These are phyloP conservation scores for Sphaerophoria taeniata DNA, from an alignment of 2,888 invertebrate genomes.

Conservation along the genomic window DNA sequence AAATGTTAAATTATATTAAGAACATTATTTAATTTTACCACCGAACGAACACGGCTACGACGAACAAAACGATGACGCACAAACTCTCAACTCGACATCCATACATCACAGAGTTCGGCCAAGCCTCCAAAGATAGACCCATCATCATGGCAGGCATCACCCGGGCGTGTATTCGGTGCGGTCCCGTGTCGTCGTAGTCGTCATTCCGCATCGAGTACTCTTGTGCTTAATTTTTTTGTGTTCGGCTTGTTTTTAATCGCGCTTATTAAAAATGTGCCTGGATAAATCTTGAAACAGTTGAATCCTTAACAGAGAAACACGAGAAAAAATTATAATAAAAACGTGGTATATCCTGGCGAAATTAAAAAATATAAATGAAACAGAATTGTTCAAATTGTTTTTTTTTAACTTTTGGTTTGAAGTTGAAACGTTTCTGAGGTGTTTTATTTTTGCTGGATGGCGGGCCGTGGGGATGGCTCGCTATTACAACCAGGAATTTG, in stretches of 20 bases:
- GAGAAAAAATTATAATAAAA: constrained; percentile 29
- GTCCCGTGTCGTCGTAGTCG: too few species aligned
- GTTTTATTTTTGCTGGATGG: not conserved
- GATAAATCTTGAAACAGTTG: constrained; percentile 63
- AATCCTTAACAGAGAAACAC: constrained; percentile 11
- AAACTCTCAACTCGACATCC: constrained; percentile 6
- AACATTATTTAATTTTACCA: constrained; percentile 72
- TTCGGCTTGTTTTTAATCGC: constrained; percentile 41
- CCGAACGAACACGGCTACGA: not conserved
- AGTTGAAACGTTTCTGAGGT: not conserved
- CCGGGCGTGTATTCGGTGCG: too few species aligned
- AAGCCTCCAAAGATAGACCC: constrained; percentile 58
- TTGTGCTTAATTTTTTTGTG: constrained; percentile 59
- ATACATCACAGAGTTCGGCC: constrained; percentile 43
- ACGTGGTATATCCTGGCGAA: constrained; percentile 35
- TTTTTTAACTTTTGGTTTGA: constrained; percentile 26
- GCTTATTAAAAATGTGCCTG: constrained; percentile 63
- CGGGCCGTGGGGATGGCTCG: too few species aligned
- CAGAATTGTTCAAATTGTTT: constrained; percentile 72
- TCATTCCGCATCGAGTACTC: constrained; percentile 10
- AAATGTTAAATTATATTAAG: constrained; percentile 66
- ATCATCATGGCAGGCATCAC: constrained; percentile 30
- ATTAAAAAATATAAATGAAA: constrained; percentile 72
- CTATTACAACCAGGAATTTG: constrained; percentile 37
- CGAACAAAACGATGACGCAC: not conserved